phyloP scores from a whole-genome alignment of 2,888 invertebrate species.

The Diploptera punctata region DNA sequence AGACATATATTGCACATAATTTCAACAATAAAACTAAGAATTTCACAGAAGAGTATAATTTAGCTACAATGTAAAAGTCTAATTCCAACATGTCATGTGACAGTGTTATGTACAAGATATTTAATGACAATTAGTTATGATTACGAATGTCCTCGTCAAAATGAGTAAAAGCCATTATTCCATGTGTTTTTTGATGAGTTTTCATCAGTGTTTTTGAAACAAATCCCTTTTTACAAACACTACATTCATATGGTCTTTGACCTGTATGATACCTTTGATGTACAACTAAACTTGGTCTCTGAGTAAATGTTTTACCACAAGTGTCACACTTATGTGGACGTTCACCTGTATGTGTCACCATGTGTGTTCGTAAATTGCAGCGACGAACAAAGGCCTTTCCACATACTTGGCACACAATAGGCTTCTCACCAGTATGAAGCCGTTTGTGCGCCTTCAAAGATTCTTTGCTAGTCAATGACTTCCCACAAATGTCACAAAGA shows the following conservation, averaged over 20 bases:
- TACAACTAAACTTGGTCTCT: constrained; percentile 59
- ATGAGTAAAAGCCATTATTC: background rate
- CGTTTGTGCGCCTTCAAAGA: constrained; percentile 57
- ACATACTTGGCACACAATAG: constrained; percentile 54
- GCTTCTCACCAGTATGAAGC: constrained; percentile 56
- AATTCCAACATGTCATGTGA: too few relatives aligned
- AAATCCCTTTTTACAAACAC: constrained; percentile 55
- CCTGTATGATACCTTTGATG: constrained; percentile 59
- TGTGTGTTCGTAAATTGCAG: constrained; percentile 56
- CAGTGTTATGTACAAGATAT: too few relatives aligned
- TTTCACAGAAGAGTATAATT: too few relatives aligned
- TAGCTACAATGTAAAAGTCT: too few relatives aligned
- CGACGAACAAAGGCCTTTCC: constrained; percentile 55
- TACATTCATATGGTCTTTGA: constrained; percentile 56
- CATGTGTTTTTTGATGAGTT: constrained; percentile 54
- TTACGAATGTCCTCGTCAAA: too few relatives aligned
- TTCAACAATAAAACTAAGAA: too few relatives aligned
- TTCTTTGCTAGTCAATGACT: constrained; percentile 46
- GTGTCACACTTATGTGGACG: constrained; percentile 59
- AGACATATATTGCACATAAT: too few relatives aligned
- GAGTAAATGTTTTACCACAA: constrained; percentile 60
- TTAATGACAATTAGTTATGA: too few relatives aligned
- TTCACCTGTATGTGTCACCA: constrained; percentile 58
- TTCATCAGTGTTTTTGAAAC: constrained; percentile 57
- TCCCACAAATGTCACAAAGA: constrained; percentile 56